phyloP scores from a whole-genome alignment of 2,113 vertebrate species.

The Mus musculus region DNA sequence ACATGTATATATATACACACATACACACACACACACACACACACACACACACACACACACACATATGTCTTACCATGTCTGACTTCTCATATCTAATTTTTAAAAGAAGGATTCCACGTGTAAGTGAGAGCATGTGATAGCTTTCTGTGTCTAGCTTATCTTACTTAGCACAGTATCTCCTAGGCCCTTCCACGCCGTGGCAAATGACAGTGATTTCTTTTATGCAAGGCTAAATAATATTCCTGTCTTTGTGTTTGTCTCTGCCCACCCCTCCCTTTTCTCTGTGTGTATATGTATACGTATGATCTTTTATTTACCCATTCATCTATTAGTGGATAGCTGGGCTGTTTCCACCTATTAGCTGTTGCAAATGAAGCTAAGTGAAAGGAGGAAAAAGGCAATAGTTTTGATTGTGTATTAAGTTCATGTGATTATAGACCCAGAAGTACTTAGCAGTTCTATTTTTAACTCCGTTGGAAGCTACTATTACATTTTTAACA shows the following conservation, averaged over 20 bases:
- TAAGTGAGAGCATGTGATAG: background rate
- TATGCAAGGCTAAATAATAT: background rate
- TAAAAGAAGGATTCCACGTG: background rate
- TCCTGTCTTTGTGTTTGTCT: background rate
- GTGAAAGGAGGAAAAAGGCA: background rate
- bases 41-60: too few species aligned
- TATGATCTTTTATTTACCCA: background rate
- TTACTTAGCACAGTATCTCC: background rate
- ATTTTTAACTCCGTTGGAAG: background rate
- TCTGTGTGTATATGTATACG: background rate
- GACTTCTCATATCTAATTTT: too few species aligned
- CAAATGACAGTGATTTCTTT: background rate
- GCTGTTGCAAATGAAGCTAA: background rate
- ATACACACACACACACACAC: too few species aligned
- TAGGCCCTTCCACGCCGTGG: background rate
- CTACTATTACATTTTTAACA: background rate
- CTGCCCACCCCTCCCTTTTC: background rate
- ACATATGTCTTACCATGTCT: too few species aligned
- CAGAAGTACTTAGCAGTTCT: background rate
- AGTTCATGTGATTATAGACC: background rate
- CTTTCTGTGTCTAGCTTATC: background rate
- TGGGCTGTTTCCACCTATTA: background rate
- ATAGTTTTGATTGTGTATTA: background rate
- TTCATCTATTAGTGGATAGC: background rate
- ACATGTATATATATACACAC: too few species aligned